Evolutionary conservation across 2,888 invertebrate species (phyloP).

Genomic region (Sceliomorpha sp.): DNA sequence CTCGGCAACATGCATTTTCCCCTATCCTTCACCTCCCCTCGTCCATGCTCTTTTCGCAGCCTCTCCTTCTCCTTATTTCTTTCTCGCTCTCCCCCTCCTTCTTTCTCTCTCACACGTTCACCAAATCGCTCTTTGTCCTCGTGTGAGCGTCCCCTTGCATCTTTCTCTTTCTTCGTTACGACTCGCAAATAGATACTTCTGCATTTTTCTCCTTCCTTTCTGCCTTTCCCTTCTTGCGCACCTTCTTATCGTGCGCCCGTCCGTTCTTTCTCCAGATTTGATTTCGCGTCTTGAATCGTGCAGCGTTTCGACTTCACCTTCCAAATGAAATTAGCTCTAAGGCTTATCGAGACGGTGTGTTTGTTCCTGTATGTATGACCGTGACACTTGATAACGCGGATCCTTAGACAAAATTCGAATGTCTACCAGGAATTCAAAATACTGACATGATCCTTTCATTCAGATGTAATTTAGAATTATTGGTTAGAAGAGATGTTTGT

Average conservation of each 20-base stretch:
- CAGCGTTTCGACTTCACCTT: slow-evolving; percentile 22
- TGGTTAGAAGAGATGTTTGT: too few relatives aligned
- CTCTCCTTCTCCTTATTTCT: slow-evolving; percentile 15
- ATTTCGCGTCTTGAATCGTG: slow-evolving; percentile 22
- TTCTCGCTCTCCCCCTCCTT: slow-evolving; percentile 18
- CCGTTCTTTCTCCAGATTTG: slow-evolving; percentile 31
- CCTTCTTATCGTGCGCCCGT: slow-evolving; percentile 34
- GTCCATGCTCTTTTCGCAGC: slow-evolving; percentile 28
- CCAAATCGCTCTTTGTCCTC: slow-evolving; percentile 12
- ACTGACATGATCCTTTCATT: too few relatives aligned
- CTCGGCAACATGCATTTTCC: slow-evolving; percentile 56
- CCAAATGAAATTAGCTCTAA: slow-evolving; percentile 1
- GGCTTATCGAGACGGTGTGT: too few relatives aligned
- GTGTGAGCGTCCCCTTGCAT: slow-evolving; percentile 8
- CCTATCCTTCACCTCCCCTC: slow-evolving; percentile 57
- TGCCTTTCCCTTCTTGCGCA: slow-evolving; percentile 39
- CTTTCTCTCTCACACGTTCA: slow-evolving; percentile 21
- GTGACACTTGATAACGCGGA: too few relatives aligned
- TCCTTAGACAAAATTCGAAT: too few relatives aligned
- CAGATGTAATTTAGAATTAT: too few relatives aligned
- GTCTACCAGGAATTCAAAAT: too few relatives aligned
- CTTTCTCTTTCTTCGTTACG: slow-evolving; percentile 15
- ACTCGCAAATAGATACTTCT: slow-evolving; percentile 47
- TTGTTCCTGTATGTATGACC: too few relatives aligned
- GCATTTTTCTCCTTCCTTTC: slow-evolving; percentile 51